Evolutionary conservation across 2,797 vertebrate genomes (phyloP), one percentile per base, ranked within the genome.

Genomic region (Anguilla marmorata): DNA sequence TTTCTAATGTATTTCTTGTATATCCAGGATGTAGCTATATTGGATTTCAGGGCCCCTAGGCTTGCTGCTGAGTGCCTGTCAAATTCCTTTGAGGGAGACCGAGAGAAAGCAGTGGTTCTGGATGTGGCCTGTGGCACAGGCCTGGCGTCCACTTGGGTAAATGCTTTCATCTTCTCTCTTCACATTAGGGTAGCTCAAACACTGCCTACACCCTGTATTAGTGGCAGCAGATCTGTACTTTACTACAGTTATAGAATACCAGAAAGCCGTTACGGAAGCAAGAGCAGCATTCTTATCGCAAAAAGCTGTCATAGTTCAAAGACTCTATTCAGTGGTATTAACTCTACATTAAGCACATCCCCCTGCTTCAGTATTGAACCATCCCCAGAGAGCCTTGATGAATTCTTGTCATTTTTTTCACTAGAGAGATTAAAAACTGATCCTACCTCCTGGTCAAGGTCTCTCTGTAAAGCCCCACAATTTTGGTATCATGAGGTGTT

Each of bases 111-210:
- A 1, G 45, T 94, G 48, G 94, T 99, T 87, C 92, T 99, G 89
- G 97, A 99, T 45, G 96, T 98, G 89, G 97, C 97, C 21, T 98
- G 98, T 92, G 98, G 97, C n/a, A 98, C 98, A 0, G 98, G 97
- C 86, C 93, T 98, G 1, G 97, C 97, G 84, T 96, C 96, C 85
- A 92, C 92, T 37, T 94, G 97, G 96, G 97, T 97, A 89, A 92
- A 90, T 58, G 56, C n/a, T 2, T 9, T 5, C 48, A 19, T 27
- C 9, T n/a, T 82, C 45, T 48, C 21, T 48, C 8, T 82, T 82
- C 76, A 21, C 58, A 45, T 21, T 33, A 11, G 24, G 21, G 33
- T 33, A 7, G 63, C 48, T n/a, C 21, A 50, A n/a, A 48, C 16
- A 24, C 41, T 85, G 12, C 24, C 27, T 4, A 21, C 54, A 33